Evolutionary conservation across 2,797 vertebrate genomes (phyloP), one percentile per base, ranked within the genome.

Genomic region (Eidolon dupreanum): DNA sequence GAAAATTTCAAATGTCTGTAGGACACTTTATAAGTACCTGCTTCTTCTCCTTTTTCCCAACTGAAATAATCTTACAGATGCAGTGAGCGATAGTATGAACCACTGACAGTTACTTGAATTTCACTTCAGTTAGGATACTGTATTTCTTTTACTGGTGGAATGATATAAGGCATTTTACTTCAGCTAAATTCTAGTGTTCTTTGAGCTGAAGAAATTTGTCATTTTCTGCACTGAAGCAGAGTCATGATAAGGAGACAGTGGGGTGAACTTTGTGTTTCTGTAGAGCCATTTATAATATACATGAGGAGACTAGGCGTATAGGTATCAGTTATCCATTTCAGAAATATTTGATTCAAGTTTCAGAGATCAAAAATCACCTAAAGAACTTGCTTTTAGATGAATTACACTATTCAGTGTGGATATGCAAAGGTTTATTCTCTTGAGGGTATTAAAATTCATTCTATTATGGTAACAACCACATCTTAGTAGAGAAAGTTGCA

Each of bases 1-100:
- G 77, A 95, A 96, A 98, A 93, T 93, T 95, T 95, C 79, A 97
- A 98, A 85, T 71, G 12, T 95, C 53, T 93, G 65, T 97, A 96
- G 95, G 82, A 97, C 96, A 90, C 95, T 97, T 98, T 96, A 20
- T 85, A 85, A 71, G 79, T 78, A 70, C 88, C 81, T 88, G 41
- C 81, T 61, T 92, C 19, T 97, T 82, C 92, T 83, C 73, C 24
- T 95, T 83, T 83, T 94, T 71, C 66, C 46, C 0, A 2, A 65
- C 49, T 91, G 93, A 95, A 85, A n/a, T 97, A 73, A 97, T 95
- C 61, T 95, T 96, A 94, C 59, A 87, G 86, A 97, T 88, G 86
- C 86, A 91, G 57, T 71, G 24, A 96, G 61, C 90, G 33, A 79
- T 51, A 66, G 79, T 73, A 20, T 17, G n/a, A 83, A 90, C 28